Conservation (phyloP, 2,113 vertebrate species). For the Phalacrocorax brasilianus region DNA sequence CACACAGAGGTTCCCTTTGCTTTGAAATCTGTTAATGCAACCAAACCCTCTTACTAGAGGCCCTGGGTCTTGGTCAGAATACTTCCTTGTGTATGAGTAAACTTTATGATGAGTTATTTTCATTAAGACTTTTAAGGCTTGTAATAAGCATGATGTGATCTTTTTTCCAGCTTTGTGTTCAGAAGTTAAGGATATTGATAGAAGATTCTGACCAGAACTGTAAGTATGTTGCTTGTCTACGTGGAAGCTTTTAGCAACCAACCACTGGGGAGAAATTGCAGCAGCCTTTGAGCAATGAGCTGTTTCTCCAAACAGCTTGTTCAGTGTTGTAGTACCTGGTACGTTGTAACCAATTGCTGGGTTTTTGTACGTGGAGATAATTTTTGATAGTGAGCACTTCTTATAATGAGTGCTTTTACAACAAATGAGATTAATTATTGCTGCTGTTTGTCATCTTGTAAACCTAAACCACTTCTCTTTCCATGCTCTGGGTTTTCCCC, state of each 20-base stretch:
- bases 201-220: conserved; percentile 99
- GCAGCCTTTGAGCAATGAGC: neutral
- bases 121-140: neutral
- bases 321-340: neutral
- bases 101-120: neutral
- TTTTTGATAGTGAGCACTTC: neutral
- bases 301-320: neutral
- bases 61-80: neutral
- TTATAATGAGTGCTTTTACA: neutral
- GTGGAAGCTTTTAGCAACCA: conserved; percentile 71
- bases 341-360: neutral
- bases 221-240: conserved; percentile 81
- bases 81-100: neutral
- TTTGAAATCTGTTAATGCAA: neutral
- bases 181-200: conserved; percentile 97
- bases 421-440: neutral
- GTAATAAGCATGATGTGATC: neutral
- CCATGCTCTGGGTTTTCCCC: neutral
- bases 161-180: conserved; percentile 90
- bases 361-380: neutral
- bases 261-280: neutral
- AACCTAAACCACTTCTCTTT: neutral
- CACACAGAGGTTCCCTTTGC: neutral
- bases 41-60: neutral
- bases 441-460: neutral